These are phyloP conservation scores for Neostethus bicornis DNA, from an alignment of 2,797 vertebrate genomes.

Conservation along the genomic window DNA sequence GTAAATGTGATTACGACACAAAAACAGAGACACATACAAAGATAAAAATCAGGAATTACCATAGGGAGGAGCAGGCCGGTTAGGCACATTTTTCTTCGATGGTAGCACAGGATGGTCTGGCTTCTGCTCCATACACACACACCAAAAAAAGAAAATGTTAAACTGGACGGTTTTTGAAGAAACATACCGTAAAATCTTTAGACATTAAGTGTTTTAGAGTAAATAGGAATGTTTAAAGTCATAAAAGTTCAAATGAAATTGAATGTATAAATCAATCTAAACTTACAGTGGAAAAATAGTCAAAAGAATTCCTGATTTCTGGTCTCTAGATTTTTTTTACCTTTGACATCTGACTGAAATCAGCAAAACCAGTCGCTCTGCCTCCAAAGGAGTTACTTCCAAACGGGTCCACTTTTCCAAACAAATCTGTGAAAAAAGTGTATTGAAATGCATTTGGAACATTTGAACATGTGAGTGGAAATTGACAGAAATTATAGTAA, in stretches of 20 bases:
- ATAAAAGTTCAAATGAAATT: constrained; percentile 33
- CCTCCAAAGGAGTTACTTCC: constrained; percentile 84
- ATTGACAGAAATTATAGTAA: constrained; percentile 54
- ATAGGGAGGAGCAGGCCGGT: constrained; percentile 91
- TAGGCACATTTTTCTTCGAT: constrained; percentile 90
- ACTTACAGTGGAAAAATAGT: constrained; percentile 48
- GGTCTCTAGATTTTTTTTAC: constrained; percentile 79
- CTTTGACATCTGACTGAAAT: constrained; percentile 98
- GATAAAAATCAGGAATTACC: constrained; percentile 79
- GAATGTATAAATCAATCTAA: constrained; percentile 22
- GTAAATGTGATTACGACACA: constrained; percentile 9
- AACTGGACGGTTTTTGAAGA: too few species aligned
- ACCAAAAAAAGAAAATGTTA: too few species aligned
- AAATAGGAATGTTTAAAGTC: constrained; percentile 42
- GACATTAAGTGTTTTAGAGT: constrained; percentile 19
- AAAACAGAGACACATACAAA: not conserved
- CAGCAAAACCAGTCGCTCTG: constrained; percentile 88
- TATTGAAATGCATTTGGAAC: constrained; percentile 55
- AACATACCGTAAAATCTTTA: constrained; percentile 23
- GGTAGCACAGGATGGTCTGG: constrained; percentile 87
- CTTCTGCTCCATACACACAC: constrained; percentile 80
- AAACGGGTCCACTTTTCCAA: constrained; percentile 88
- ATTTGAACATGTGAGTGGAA: constrained; percentile 57
- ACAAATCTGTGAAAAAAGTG: constrained; percentile 83
- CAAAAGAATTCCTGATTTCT: constrained; percentile 49